These are phyloP conservation scores for Hedychridium roseum DNA, from an alignment of 2,888 invertebrate species.

Conservation along the genomic window DNA sequence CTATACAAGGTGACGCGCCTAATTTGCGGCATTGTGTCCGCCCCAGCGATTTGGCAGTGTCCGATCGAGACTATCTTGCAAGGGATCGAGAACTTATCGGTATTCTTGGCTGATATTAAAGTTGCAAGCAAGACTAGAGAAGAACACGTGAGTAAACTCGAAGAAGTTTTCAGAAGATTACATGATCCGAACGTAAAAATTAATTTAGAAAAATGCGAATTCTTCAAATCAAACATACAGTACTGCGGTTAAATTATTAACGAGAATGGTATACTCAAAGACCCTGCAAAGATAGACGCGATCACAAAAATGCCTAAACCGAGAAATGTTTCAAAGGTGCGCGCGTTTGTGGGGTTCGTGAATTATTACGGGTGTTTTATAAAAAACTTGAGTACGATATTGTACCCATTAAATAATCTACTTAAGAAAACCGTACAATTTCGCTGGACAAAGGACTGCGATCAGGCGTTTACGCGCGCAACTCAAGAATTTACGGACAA, in stretches of 20 bases:
- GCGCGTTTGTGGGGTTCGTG: constrained; percentile 47
- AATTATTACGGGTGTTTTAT: constrained; percentile 58
- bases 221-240: constrained; percentile 26
- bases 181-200: constrained; percentile 4
- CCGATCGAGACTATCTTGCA: neutral
- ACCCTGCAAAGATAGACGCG: constrained; percentile 38
- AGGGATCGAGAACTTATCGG: neutral
- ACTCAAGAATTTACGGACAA: too few species aligned
- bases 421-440: neutral
- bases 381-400: constrained; percentile 37
- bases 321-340: constrained; percentile 31
- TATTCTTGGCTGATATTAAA: constrained; percentile 26
- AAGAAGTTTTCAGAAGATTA: constrained; percentile 17
- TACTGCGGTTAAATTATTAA: constrained; percentile 51
- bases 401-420: constrained; percentile 17
- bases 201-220: constrained; percentile 9
- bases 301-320: constrained; percentile 42
- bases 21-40: neutral
- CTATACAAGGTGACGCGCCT: neutral
- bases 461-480: constrained; percentile 45
- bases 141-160: constrained; percentile 4
- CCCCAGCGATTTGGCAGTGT: neutral
- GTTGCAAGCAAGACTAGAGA: constrained; percentile 8
- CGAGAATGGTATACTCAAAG: constrained; percentile 46
- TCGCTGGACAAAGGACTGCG: constrained; percentile 42